A percentile compares a stretch with the other conserved stretches of the same genome.
These are phyloP conservation scores for Troides helena DNA, from an alignment of 2,888 invertebrate genomes.

Conservation along the genomic window DNA sequence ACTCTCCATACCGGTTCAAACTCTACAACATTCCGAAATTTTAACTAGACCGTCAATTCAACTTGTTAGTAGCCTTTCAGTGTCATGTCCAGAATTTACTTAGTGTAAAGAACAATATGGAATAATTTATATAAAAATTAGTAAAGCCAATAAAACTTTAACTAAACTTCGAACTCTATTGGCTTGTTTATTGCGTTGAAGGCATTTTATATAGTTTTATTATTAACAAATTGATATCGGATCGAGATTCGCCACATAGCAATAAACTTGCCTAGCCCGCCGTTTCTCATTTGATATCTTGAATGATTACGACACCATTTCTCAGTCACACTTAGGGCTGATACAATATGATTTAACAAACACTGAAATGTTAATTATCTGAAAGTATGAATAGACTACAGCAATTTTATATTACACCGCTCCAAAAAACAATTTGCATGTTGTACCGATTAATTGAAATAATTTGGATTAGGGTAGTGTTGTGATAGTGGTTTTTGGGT, in stretches of 20 bases:
- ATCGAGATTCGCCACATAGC: not conserved
- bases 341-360: not conserved
- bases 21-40: no score
- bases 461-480: not conserved
- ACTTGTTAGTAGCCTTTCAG: no score
- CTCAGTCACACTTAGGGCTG: not conserved
- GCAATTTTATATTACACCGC: not conserved
- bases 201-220: not conserved
- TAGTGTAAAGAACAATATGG: no score
- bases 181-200: not conserved
- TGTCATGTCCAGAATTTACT: no score
- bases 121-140: no score
- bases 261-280: not conserved
- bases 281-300: conserved; percentile 2
- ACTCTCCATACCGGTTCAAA: no score
- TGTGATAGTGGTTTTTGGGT: no score
- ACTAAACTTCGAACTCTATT: not conserved
- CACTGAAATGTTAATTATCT: not conserved
- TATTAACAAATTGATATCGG: not conserved
- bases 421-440: not conserved
- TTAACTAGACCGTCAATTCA: no score
- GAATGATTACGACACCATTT: not conserved
- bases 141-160: not conserved
- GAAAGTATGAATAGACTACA: not conserved
- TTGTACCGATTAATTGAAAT: not conserved